These are phyloP conservation scores for Clarias laeviceps DNA, from an alignment of 2,797 vertebrate genomes.

Conservation along the genomic window DNA sequence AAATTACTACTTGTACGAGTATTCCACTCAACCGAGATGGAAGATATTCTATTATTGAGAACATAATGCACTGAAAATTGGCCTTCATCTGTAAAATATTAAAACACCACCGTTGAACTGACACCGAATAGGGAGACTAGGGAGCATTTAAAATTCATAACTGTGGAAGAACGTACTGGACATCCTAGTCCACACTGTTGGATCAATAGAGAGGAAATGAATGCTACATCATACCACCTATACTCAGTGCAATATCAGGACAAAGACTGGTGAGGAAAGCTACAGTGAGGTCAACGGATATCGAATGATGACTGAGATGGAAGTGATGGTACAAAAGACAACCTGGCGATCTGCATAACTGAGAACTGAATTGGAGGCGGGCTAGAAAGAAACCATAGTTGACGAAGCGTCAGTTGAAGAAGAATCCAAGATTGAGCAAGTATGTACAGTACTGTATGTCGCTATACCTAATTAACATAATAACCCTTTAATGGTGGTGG, in stretches of 20 bases:
- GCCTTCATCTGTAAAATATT: neutral
- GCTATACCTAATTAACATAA: neutral
- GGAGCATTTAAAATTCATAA: no score
- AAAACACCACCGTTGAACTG: neutral
- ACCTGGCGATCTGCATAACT: neutral
- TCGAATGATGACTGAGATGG: neutral
- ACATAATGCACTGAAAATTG: neutral
- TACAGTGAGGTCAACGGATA: neutral
- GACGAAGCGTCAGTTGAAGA: neutral
- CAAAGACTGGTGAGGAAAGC: neutral
- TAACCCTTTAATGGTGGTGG: no score
- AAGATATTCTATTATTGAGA: neutral
- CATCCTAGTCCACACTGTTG: no score
- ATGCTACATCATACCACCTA: neutral
- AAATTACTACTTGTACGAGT: neutral
- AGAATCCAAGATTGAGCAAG: no score
- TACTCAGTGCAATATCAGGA: neutral
- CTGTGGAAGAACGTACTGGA: no score
- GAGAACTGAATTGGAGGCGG: neutral
- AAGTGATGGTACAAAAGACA: neutral
- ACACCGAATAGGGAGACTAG: neutral
- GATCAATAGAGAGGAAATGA: neutral
- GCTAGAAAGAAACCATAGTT: neutral
- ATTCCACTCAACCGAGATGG: neutral
- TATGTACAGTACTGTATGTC: no score